Evolutionary conservation across 2,113 vertebrate species (phyloP).

Genomic region (Pterocles orientalis): DNA sequence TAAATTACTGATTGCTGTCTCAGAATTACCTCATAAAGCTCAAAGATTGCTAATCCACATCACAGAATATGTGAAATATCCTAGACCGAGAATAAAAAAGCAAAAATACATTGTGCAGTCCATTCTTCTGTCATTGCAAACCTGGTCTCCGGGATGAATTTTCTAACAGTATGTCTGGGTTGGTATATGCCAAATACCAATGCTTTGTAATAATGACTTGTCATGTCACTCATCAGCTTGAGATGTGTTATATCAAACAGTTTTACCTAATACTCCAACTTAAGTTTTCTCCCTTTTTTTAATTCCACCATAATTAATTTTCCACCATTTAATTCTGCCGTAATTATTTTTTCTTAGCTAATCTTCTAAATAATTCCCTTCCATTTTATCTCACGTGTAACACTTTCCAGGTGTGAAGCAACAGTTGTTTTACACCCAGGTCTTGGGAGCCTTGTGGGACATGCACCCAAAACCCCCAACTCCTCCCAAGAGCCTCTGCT

Average conservation of each 20-base stretch:
- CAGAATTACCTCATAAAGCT: conserved; percentile 19
- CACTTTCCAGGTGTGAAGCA: neutral
- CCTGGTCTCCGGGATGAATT: neutral
- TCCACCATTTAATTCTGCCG: neutral
- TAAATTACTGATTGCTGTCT: conserved; percentile 51
- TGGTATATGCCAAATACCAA: neutral
- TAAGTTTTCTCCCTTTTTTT: neutral
- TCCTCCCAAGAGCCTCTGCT: neutral
- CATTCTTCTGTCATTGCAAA: neutral
- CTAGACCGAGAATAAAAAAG: neutral
- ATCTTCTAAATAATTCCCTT: neutral
- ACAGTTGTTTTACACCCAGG: neutral
- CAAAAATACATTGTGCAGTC: neutral
- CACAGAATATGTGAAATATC: neutral
- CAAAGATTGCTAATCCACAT: neutral
- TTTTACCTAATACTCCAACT: neutral
- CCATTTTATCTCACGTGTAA: neutral
- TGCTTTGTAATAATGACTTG: neutral
- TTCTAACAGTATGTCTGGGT: neutral
- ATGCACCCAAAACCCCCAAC: neutral
- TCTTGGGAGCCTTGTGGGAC: neutral
- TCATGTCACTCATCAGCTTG: neutral
- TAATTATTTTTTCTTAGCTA: neutral
- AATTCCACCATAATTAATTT: neutral
- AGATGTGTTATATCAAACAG: neutral